A percentile compares a stretch with the other conserved stretches of the same genome.
phyloP scores from a whole-genome alignment of 2,113 vertebrate genomes.

The Setophaga petechia region DNA sequence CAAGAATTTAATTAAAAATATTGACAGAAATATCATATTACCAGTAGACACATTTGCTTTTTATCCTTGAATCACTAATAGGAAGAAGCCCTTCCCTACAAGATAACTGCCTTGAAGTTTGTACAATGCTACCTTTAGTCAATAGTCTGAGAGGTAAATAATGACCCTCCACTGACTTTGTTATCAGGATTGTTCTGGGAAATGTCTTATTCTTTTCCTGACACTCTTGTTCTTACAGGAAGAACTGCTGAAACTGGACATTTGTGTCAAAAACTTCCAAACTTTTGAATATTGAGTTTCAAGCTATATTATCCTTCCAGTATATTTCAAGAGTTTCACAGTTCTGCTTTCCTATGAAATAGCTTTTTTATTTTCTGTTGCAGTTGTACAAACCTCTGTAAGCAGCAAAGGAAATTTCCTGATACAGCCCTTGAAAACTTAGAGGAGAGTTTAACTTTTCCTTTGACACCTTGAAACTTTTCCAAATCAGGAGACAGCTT shows the following conservation, averaged over 20 bases:
- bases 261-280: neutral
- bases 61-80: neutral
- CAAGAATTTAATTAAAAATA: neutral
- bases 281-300: neutral
- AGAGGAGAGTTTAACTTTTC: neutral
- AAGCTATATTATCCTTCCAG: neutral
- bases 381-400: neutral
- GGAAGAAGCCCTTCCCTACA: neutral
- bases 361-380: neutral
- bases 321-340: neutral
- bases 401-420: neutral
- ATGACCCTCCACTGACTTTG: neutral
- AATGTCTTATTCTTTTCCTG: neutral
- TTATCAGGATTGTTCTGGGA: neutral
- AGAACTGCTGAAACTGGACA: neutral
- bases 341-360: neutral
- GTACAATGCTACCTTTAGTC: neutral
- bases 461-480: neutral
- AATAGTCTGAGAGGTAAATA: neutral
- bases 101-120: neutral
- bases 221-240: neutral
- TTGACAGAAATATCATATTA: neutral
- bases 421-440: neutral
- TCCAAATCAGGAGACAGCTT: neutral
- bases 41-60: neutral